Conservation (phyloP, 2,888 invertebrate species). For the Papilio gigon region DNA sequence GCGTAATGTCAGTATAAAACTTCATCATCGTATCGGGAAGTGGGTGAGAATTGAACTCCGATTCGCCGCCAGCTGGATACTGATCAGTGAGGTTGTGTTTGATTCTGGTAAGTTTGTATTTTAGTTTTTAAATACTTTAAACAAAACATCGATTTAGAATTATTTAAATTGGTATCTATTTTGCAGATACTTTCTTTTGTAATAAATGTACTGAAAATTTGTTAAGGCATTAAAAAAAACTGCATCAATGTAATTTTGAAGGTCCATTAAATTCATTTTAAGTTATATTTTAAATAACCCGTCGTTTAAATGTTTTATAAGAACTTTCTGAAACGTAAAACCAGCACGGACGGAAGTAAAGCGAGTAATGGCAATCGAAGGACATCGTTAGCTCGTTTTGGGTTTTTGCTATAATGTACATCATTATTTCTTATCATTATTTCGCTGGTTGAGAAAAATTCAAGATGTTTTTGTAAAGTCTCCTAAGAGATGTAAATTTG, state of each 20-base stretch:
- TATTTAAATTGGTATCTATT: too few species aligned
- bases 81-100: constrained; percentile 94
- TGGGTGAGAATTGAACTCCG: constrained; percentile 90
- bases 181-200: too few species aligned
- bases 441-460: not conserved
- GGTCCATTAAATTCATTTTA: not conserved
- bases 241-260: not conserved
- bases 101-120: constrained; percentile 85
- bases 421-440: constrained; percentile 5
- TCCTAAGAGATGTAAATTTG: not conserved
- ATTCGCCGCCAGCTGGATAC: constrained; percentile 93
- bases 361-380: constrained; percentile 3
- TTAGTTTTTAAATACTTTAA: not conserved
- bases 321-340: not conserved
- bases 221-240: not conserved
- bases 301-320: not conserved
- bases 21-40: constrained; percentile 90
- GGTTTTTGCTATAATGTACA: not conserved
- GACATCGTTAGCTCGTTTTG: constrained; percentile 8
- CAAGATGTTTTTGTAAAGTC: constrained; percentile 5
- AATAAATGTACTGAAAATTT: too few species aligned
- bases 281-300: not conserved
- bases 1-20: constrained; percentile 90
- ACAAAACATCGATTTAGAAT: too few species aligned
- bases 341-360: constrained; percentile 2